Conservation (phyloP, 2,797 vertebrate species). For the Mionectes olivaceus region DNA sequence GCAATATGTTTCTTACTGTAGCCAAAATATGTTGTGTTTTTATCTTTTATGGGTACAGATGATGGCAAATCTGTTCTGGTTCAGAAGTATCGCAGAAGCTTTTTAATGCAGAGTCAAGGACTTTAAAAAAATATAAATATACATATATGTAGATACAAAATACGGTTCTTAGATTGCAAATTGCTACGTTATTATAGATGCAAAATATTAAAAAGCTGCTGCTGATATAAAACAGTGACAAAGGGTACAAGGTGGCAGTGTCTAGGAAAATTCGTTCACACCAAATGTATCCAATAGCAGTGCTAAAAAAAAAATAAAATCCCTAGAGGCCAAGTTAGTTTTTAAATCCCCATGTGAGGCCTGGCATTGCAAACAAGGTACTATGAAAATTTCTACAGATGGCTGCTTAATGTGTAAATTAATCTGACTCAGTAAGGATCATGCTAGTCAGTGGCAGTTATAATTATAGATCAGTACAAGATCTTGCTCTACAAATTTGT, state of each 20-base stretch:
- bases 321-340: slow-evolving; percentile 42
- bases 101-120: slow-evolving; percentile 40
- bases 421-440: slow-evolving; percentile 75
- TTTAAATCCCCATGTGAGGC: slow-evolving; percentile 54
- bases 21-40: slow-evolving; percentile 49
- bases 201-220: slow-evolving; percentile 30
- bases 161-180: slow-evolving; percentile 14
- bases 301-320: neutral
- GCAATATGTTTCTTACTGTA: slow-evolving; percentile 27
- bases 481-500: slow-evolving; percentile 75
- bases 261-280: slow-evolving; percentile 61
- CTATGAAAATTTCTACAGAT: slow-evolving; percentile 75
- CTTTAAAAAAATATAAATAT: slow-evolving; percentile 14
- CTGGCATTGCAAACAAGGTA: slow-evolving; percentile 54
- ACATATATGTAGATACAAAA: neutral
- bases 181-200: slow-evolving; percentile 19
- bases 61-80: slow-evolving; percentile 64
- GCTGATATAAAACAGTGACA: slow-evolving; percentile 52
- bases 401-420: slow-evolving; percentile 79
- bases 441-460: slow-evolving; percentile 72
- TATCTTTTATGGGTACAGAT: slow-evolving; percentile 60
- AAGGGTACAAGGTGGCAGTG: neutral
- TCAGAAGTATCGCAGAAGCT: slow-evolving; percentile 32
- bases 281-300: neutral
- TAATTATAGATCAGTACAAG: slow-evolving; percentile 78